Evolutionary conservation across 2,797 vertebrate genomes (phyloP).

Genomic region (Sebastes wilsoni): DNA sequence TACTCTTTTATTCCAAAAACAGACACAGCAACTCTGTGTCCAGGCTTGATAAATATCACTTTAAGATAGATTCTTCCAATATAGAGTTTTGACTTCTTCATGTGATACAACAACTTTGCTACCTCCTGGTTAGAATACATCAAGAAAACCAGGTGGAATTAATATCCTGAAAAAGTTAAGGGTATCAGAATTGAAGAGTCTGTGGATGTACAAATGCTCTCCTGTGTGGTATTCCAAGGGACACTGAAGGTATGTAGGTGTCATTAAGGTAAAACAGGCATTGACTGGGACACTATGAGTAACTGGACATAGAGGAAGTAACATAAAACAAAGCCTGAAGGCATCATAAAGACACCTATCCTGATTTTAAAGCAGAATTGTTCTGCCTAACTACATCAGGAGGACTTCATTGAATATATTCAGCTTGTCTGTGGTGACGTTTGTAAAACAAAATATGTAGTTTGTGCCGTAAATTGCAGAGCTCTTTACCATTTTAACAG

Average conservation of each 20-base stretch:
- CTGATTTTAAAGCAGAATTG: not conserved
- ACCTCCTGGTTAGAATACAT: not conserved
- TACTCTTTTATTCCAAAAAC: constrained; percentile 22
- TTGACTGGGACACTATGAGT: not conserved
- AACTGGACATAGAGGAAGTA: not conserved
- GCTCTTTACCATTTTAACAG: not conserved
- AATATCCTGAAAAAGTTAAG: constrained; percentile 1
- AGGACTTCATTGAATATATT: not conserved
- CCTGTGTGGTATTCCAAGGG: too few species aligned
- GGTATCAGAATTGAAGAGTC: not conserved
- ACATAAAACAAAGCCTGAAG: constrained; percentile 7
- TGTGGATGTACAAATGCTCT: not conserved
- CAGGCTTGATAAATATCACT: not conserved
- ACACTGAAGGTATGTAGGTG: too few species aligned
- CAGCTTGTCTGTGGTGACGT: not conserved
- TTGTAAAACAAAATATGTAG: not conserved
- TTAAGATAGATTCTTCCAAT: not conserved
- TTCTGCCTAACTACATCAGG: not conserved
- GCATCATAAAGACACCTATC: not conserved
- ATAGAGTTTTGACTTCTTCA: not conserved
- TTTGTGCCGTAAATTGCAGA: not conserved
- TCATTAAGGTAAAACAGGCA: not conserved
- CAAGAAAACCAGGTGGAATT: not conserved
- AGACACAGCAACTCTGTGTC: not conserved
- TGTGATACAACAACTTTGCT: not conserved